These are phyloP conservation scores for Nycticebus coucang DNA, from an alignment of 2,113 vertebrate genomes.

Conservation along the genomic window DNA sequence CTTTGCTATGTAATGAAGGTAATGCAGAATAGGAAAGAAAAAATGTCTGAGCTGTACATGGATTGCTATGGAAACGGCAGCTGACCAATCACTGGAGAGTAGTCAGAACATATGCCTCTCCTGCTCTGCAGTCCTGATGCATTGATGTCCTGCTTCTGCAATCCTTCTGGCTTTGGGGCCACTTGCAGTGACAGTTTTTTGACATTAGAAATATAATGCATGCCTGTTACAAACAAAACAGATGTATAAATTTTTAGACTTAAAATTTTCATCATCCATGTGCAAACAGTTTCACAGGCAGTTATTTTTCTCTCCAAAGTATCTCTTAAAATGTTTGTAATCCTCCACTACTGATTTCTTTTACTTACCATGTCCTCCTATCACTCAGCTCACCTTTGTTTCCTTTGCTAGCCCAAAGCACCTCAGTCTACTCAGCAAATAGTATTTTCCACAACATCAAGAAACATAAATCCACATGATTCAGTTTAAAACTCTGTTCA, in stretches of 20 bases:
- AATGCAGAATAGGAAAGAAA: background rate
- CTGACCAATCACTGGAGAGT: conserved; percentile 68
- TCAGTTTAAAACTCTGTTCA: background rate
- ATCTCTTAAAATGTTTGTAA: background rate
- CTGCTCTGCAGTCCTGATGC: conserved; percentile 30
- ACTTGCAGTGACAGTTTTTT: conserved; percentile 35
- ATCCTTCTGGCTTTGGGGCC: conserved; percentile 29
- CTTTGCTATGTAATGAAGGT: conserved; percentile 52
- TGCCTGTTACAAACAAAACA: background rate
- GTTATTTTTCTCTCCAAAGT: conserved; percentile 6
- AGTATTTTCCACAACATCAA: conserved; percentile 29
- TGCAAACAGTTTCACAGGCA: background rate
- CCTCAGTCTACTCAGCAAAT: background rate
- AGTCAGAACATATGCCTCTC: conserved; percentile 37
- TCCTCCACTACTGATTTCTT: background rate
- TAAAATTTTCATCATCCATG: background rate
- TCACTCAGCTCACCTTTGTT: background rate
- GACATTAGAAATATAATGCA: background rate
- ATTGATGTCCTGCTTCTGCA: conserved; percentile 15
- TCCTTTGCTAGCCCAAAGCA: background rate
- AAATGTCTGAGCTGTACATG: conserved; percentile 49
- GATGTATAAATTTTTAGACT: background rate
- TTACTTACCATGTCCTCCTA: background rate
- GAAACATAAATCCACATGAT: conserved; percentile 4
- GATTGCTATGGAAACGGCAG: conserved; percentile 76